Evolutionary conservation across 2,888 invertebrate genomes (phyloP), one percentile per base, ranked within the genome.

Genomic region (Craniophora ligustri): DNA sequence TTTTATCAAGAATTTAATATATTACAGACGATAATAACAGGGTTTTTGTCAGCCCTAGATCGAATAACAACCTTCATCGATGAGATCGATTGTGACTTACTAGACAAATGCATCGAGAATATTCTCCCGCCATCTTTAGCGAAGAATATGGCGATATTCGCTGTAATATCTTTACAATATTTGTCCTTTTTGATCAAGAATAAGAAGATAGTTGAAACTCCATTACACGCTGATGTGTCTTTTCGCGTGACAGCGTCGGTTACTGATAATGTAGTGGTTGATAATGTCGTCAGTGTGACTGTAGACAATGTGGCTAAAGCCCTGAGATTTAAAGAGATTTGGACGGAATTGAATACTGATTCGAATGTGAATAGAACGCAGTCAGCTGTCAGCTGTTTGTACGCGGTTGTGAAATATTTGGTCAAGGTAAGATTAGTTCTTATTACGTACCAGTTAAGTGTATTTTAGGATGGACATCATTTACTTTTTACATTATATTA

Each of bases 101-200:
- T 89, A 2, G 93, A 94, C n/a, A 93, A 92, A 70, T 85, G 88
- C 26, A 82, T 87, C 3, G 91, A 92, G 18, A 84, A 79, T 28
- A 80, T 94, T 11, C 55, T 94, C 13, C 91, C 93, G 0, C 58
- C 75, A 2, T 69, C 78, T 1, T 53, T 93, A 51, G 83, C 87
- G 0, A 88, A 84, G 28, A 91, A 88, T 48, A 85, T 94, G 35
- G 87, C 92, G 0, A 76, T 90, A 30, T 93, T 91, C 51, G 87
- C 87, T 0, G 89, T 94, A 0, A 92, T 94, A 1, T 92, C 93
- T 0, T 63, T 94, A 7, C 94, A 94, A 60, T 94, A 94, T 63
- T 61, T 93, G 14, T 91, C 93, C 5, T 94, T 93, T 82, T 74
- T 94, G 59, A 93, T 94, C 0, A 93, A 93, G 58, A 92, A 93